A percentile compares a stretch with the other conserved stretches of the same genome.
phyloP scores from a whole-genome alignment of 2,113 vertebrate species.

The Danio rerio region GRCz12tu NC_133193.1:22270501-22271000 shows the following conservation, averaged over 20 bases:
- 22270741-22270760: slow-evolving; percentile 55
- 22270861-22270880: slow-evolving; percentile 56
- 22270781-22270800: background rate
- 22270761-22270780: slow-evolving; percentile 49
- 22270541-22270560: slow-evolving; percentile 92
- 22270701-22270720: slow-evolving; percentile 16
- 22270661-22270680: slow-evolving; percentile 71
- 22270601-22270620: slow-evolving; percentile 73
- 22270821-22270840: slow-evolving; percentile 46
- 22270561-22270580: slow-evolving; percentile 86
- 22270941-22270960: slow-evolving; percentile 55
- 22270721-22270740: slow-evolving; percentile 47
- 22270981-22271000: slow-evolving; percentile 52
- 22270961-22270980: slow-evolving; percentile 31
- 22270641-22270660: slow-evolving; percentile 76
- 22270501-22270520: slow-evolving; percentile 96
- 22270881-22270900: slow-evolving; percentile 49
- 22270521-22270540: slow-evolving; percentile 97
- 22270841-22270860: slow-evolving; percentile 51
- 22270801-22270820: slow-evolving; percentile 53
- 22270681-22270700: background rate
- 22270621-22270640: slow-evolving; percentile 83
- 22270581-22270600: slow-evolving; percentile 94
- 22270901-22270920: slow-evolving; percentile 40
- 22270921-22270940: slow-evolving; percentile 53